A percentile compares a stretch with the other conserved stretches of the same genome.
phyloP scores from a whole-genome alignment of 2,888 invertebrate species.

The Trichopria drosophilae region DNA sequence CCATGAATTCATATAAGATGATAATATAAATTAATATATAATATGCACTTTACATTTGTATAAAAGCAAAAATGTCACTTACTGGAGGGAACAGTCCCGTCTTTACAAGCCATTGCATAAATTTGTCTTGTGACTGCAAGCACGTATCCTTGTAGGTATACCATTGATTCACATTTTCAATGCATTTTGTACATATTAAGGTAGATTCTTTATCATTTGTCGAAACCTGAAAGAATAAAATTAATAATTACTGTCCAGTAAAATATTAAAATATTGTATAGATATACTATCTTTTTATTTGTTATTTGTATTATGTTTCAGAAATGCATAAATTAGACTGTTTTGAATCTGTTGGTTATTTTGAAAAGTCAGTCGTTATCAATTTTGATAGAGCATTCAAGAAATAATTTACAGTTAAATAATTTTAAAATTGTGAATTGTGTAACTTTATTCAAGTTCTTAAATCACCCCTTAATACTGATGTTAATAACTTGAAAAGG shows the following conservation, averaged over 20 bases:
- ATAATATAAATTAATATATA: too few relatives aligned
- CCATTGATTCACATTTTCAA: slow-evolving; percentile 69
- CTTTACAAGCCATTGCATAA: slow-evolving; percentile 62
- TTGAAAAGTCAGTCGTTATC: too few relatives aligned
- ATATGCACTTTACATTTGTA: too few relatives aligned
- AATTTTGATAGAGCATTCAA: too few relatives aligned
- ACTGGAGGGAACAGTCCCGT: slow-evolving; percentile 38
- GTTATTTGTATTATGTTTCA: background rate
- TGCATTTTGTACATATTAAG: slow-evolving; percentile 68
- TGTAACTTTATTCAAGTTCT: too few relatives aligned
- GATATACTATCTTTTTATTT: background rate
- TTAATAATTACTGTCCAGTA: background rate
- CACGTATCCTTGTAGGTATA: slow-evolving; percentile 68
- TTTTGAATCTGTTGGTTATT: too few relatives aligned
- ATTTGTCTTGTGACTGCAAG: slow-evolving; percentile 68
- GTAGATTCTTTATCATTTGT: slow-evolving; percentile 68
- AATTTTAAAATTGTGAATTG: too few relatives aligned
- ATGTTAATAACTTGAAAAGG: too few relatives aligned
- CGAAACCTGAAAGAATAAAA: slow-evolving; percentile 64
- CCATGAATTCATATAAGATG: too few relatives aligned
- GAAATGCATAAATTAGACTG: background rate
- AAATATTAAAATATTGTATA: background rate
- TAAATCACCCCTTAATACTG: too few relatives aligned
- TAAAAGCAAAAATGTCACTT: too few relatives aligned
- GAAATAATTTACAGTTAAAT: too few relatives aligned